Percentiles rank a stretch among this genome's conserved stretches.
phyloP scores from a whole-genome alignment of 2,113 vertebrate genomes.

The Protobothrops mucrosquamatus region DNA sequence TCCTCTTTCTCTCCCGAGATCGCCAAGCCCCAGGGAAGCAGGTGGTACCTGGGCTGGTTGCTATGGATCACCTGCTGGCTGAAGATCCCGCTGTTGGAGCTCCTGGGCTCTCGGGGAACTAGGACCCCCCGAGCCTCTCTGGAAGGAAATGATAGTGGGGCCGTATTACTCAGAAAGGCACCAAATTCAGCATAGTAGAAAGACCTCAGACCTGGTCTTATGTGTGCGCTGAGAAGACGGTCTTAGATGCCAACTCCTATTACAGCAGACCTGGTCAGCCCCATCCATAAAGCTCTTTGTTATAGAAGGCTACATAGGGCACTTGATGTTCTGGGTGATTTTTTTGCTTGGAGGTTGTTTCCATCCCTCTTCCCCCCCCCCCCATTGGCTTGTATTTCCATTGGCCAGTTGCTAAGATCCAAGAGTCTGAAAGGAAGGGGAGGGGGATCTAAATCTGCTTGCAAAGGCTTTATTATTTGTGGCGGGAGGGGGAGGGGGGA shows the following conservation, averaged over 20 bases:
- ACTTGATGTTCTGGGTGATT: too few relatives aligned
- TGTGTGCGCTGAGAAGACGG: neutral
- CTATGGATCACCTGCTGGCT: neutral
- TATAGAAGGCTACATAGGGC: too few relatives aligned
- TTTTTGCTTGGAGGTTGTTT: neutral
- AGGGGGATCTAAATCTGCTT: neutral
- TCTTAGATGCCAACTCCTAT: neutral
- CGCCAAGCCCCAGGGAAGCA: neutral
- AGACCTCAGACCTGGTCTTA: neutral
- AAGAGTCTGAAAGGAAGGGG: neutral
- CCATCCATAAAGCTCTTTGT: too few relatives aligned
- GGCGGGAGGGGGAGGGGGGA: too few relatives aligned
- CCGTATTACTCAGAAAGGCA: neutral
- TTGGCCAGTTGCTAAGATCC: neutral
- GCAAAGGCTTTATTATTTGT: neutral
- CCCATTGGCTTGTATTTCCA: neutral
- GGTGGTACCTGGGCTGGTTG: neutral
- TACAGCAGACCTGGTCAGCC: neutral
- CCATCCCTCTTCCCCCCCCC: fast-evolving
- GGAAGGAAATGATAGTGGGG: neutral
- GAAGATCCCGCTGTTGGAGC: too few relatives aligned
- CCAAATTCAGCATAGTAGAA: neutral
- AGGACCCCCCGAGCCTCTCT: neutral
- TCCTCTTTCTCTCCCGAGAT: neutral
- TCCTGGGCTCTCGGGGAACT: neutral